A percentile compares a stretch with the other conserved stretches of the same genome.
phyloP scores from a whole-genome alignment of 2,888 invertebrate species.

The Campoplex nolae region DNA sequence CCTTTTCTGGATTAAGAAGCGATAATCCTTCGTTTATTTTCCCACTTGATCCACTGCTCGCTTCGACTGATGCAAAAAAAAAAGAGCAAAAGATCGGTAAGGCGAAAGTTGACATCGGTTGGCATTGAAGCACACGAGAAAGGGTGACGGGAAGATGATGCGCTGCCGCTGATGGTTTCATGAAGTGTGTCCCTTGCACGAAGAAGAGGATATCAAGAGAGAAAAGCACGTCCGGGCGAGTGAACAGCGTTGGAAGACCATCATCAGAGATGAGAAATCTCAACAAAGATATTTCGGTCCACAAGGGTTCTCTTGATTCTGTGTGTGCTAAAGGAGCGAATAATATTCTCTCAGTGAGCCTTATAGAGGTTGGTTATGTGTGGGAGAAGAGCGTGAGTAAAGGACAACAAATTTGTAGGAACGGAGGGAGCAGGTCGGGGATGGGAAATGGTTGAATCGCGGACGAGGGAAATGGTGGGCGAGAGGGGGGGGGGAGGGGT shows the following conservation, averaged over 20 bases:
- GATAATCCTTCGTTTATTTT: background rate
- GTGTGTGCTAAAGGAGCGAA: constrained; percentile 36
- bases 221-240: constrained; percentile 35
- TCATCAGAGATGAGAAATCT: constrained; percentile 63
- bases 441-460: constrained; percentile 59
- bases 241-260: constrained; percentile 47
- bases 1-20: background rate
- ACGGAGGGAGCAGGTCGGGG: constrained; percentile 10
- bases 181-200: constrained; percentile 38
- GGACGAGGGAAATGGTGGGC: constrained; percentile 25
- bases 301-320: constrained; percentile 29
- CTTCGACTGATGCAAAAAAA: background rate
- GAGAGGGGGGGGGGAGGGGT: constrained; percentile 27
- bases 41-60: background rate
- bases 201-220: constrained; percentile 25
- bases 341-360: constrained; percentile 59
- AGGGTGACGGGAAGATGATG: constrained; percentile 28
- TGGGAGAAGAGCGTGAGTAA: constrained; percentile 54
- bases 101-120: constrained; percentile 24
- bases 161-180: constrained; percentile 44
- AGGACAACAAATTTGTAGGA: constrained; percentile 78
- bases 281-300: constrained; percentile 59
- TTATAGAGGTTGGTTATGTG: constrained; percentile 36
- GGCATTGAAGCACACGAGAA: constrained; percentile 6
- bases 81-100: background rate